A percentile compares a stretch with the other conserved stretches of the same genome.
phyloP scores from a whole-genome alignment of 2,888 invertebrate species.

The Digitonthophagus gazella region DNA sequence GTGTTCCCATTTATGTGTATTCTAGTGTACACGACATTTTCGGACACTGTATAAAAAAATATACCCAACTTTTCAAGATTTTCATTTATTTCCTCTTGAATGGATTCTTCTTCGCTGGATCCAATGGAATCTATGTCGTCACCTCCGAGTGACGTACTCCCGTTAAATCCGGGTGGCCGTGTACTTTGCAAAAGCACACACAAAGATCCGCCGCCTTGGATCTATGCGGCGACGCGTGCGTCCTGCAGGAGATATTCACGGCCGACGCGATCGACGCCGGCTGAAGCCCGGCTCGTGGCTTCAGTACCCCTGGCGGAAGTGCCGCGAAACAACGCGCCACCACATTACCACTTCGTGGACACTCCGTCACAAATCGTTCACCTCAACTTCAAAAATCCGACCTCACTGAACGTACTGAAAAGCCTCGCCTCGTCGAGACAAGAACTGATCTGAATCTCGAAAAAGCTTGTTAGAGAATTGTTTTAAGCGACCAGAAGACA shows the following conservation, averaged over 20 bases:
- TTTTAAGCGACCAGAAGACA: not conserved
- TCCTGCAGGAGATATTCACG: slow-evolving; percentile 41
- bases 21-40: too few species aligned
- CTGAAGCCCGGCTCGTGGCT: slow-evolving; percentile 40
- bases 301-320: slow-evolving; percentile 37
- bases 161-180: not conserved
- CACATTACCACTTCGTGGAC: not conserved
- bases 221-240: slow-evolving; percentile 40
- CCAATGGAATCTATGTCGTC: not conserved
- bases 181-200: slow-evolving; percentile 2
- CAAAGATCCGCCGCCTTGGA: slow-evolving; percentile 1
- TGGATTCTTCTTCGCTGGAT: not conserved
- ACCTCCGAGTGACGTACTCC: not conserved
- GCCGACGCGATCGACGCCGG: slow-evolving; percentile 45
- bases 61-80: too few species aligned
- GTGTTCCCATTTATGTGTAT: too few species aligned
- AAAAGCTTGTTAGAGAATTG: not conserved
- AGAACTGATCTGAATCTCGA: too few species aligned
- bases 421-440: too few species aligned
- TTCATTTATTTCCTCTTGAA: not conserved
- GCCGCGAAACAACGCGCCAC: slow-evolving; percentile 10
- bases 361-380: not conserved
- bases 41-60: too few species aligned
- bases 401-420: too few species aligned
- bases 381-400: too few species aligned